Percentiles rank a stretch among this genome's conserved stretches.
Conservation (phyloP, 1,140 invertebrate species). For the Ylistrum balloti region DNA sequence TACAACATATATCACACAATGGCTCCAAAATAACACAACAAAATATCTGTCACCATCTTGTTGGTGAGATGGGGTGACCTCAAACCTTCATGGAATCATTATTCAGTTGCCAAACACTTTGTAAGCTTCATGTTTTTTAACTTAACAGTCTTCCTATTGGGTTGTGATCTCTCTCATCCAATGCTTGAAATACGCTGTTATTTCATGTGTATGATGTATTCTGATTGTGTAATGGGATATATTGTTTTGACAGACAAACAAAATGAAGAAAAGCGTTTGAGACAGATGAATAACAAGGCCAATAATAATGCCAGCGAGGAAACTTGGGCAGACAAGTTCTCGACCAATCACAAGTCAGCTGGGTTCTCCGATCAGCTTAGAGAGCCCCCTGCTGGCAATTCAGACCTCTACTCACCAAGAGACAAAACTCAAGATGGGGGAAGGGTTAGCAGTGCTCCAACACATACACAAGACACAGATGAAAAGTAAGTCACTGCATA, state of each 20-base stretch:
- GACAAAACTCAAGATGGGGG: conserved; percentile 50
- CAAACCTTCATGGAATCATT: no score
- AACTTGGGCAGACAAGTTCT: conserved; percentile 75
- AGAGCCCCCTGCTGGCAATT: conserved; percentile 23
- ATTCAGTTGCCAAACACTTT: no score
- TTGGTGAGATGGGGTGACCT: no score
- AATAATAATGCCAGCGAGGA: conserved; percentile 6
- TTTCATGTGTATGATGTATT: not conserved
- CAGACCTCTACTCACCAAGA: conserved; percentile 23
- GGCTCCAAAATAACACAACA: no score
- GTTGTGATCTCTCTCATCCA: no score
- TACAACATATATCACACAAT: no score
- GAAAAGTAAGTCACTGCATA: conserved; percentile 49
- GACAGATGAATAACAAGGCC: conserved; percentile 64
- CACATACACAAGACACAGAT: conserved; percentile 37
- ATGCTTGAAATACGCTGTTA: no score
- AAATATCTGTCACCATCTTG: no score
- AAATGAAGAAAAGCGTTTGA: conserved; percentile 71
- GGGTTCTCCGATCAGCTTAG: conserved; percentile 51
- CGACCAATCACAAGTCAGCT: conserved; percentile 51
- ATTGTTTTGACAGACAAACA: conserved; percentile 76
- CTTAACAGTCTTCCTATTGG: no score
- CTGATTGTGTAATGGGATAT: no score
- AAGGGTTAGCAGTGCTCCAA: conserved; percentile 63
- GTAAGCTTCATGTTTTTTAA: no score